phyloP scores from a whole-genome alignment of 2,797 vertebrate species.

The Morelia viridis region DNA sequence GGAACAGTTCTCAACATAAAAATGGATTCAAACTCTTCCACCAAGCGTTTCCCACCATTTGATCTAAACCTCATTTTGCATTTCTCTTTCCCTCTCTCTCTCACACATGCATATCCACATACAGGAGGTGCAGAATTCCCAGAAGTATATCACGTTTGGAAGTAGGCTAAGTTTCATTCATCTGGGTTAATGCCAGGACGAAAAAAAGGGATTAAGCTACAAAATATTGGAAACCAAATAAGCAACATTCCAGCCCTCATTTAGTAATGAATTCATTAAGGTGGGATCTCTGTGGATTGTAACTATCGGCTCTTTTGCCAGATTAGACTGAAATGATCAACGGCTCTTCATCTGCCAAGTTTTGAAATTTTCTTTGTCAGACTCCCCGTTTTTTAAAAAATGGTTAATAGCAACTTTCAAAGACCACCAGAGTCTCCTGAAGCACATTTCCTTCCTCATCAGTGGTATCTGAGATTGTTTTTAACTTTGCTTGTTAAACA shows the following conservation, averaged over 20 bases:
- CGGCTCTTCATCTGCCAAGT: not conserved
- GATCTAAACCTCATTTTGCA: too few species aligned
- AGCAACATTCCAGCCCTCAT: not conserved
- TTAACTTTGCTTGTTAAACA: conserved; percentile 40
- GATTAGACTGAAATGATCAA: not conserved
- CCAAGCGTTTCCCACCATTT: too few species aligned
- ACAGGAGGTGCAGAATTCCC: too few species aligned
- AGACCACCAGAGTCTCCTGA: conserved; percentile 48
- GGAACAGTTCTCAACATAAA: too few species aligned
- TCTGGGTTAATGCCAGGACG: not conserved
- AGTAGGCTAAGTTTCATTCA: not conserved
- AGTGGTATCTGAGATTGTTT: not conserved
- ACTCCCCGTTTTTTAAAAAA: not conserved
- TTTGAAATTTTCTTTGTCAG: not conserved
- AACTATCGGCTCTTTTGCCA: not conserved
- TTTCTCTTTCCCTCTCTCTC: too few species aligned
- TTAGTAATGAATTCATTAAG: not conserved
- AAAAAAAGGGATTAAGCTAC: not conserved
- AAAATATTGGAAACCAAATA: not conserved
- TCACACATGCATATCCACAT: too few species aligned
- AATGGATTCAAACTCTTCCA: too few species aligned
- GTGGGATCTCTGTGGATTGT: not conserved
- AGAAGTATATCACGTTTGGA: not conserved
- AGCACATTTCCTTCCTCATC: conserved; percentile 39
- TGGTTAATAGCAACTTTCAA: not conserved